Percentiles rank a stretch among this genome's conserved stretches.
Evolutionary conservation across 2,888 invertebrate species (phyloP).

Genomic region (Cantharis flavilabris): DNA sequence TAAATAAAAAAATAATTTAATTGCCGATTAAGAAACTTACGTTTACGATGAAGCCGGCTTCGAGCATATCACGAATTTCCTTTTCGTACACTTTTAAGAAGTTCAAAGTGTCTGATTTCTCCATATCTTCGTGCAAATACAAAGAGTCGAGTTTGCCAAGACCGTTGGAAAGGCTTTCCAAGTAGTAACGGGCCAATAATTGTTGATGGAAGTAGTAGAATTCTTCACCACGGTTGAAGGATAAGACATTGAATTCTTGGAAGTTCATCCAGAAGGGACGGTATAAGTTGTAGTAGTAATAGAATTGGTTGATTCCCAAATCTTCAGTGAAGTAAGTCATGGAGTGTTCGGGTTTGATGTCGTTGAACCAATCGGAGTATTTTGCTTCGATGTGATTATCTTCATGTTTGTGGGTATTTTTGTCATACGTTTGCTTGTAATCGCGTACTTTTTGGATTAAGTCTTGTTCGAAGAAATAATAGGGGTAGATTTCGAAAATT

Average conservation of each 20-base stretch:
- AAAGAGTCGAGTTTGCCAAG: constrained; percentile 67
- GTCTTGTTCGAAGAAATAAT: constrained; percentile 70
- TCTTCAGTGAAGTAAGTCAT: constrained; percentile 77
- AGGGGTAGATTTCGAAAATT: constrained; percentile 74
- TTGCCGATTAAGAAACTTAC: constrained; percentile 39
- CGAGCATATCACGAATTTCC: constrained; percentile 63
- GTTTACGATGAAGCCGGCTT: constrained; percentile 57
- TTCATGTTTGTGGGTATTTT: neutral
- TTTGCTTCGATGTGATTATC: neutral
- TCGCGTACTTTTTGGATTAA: constrained; percentile 69
- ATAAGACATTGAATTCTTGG: constrained; percentile 57
- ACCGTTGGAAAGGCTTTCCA: constrained; percentile 74
- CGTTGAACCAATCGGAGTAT: neutral
- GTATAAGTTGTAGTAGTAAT: constrained; percentile 65
- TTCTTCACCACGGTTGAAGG: constrained; percentile 67
- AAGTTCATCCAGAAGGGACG: constrained; percentile 70
- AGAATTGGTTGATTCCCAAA: constrained; percentile 67
- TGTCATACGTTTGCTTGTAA: constrained; percentile 59
- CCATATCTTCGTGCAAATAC: constrained; percentile 53
- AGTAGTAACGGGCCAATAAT: constrained; percentile 71
- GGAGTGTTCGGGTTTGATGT: constrained; percentile 55
- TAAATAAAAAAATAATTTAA: neutral
- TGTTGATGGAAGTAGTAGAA: constrained; percentile 71
- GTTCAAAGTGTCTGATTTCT: constrained; percentile 52
- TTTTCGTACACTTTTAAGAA: constrained; percentile 56